Conservation (phyloP, 2,888 invertebrate species). For the Dasypogon diadema region DNA sequence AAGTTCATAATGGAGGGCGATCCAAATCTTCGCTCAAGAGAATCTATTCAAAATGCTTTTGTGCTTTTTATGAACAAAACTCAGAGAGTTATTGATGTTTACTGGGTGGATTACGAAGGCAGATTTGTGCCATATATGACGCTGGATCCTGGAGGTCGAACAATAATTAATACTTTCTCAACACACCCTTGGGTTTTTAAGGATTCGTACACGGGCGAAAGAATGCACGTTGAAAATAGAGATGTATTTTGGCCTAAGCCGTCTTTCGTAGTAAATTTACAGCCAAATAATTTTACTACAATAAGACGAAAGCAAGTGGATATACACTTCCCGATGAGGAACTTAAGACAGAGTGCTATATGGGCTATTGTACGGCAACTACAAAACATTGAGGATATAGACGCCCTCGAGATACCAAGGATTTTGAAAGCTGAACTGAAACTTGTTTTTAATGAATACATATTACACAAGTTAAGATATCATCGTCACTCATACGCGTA, state of each 20-base stretch:
- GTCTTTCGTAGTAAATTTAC: slow-evolving; percentile 60
- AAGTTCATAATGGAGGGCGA: slow-evolving; percentile 39
- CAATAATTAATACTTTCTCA: slow-evolving; percentile 77
- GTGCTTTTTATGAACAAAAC: slow-evolving; percentile 76
- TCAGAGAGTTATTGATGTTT: slow-evolving; percentile 66
- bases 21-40: slow-evolving; percentile 58
- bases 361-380: slow-evolving; percentile 58
- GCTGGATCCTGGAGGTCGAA: slow-evolving; percentile 69
- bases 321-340: slow-evolving; percentile 64
- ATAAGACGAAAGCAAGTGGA: slow-evolving; percentile 59
- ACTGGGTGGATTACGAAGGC: slow-evolving; percentile 85
- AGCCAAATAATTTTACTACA: slow-evolving; percentile 58
- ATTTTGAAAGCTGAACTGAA: slow-evolving; percentile 53
- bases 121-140: slow-evolving; percentile 73
- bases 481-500: no score
- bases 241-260: slow-evolving; percentile 69
- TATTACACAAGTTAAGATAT: slow-evolving; percentile 11
- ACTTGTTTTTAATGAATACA: slow-evolving; percentile 39
- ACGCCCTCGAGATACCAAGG: slow-evolving; percentile 53
- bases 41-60: slow-evolving; percentile 67
- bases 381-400: slow-evolving; percentile 34
- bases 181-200: slow-evolving; percentile 89
- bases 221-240: slow-evolving; percentile 72
- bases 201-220: slow-evolving; percentile 77
- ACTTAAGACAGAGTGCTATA: slow-evolving; percentile 62